phyloP scores from a whole-genome alignment of 2,113 vertebrate species.

The Hippocampus zosterae region DNA sequence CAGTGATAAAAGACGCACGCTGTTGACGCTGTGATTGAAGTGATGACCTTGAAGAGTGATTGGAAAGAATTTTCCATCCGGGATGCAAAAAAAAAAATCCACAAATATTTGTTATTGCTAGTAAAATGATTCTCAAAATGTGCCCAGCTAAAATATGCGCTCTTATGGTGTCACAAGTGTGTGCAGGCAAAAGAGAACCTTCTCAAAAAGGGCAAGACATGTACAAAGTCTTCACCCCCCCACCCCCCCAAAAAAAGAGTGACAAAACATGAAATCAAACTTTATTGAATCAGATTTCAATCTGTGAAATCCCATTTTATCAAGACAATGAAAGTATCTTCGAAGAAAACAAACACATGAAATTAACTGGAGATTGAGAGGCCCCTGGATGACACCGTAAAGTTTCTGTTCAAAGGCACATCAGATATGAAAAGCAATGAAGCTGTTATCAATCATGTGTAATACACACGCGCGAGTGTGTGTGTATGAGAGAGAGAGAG shows the following conservation, averaged over 20 bases:
- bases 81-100: too few species aligned
- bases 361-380: not conserved
- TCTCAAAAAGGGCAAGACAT: too few species aligned
- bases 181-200: too few species aligned
- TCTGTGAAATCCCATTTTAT: not conserved
- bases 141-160: too few species aligned
- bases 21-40: not conserved
- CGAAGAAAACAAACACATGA: not conserved
- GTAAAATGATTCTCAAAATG: too few species aligned
- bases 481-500: too few species aligned
- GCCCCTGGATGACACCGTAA: not conserved
- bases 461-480: not conserved
- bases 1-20: not conserved
- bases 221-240: too few species aligned
- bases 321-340: not conserved
- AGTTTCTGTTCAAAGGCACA: conserved; percentile 20
- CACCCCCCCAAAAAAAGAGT: too few species aligned
- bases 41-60: not conserved
- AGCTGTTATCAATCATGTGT: not conserved
- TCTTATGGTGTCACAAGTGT: too few species aligned
- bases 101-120: too few species aligned
- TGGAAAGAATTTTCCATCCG: not conserved
- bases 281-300: too few species aligned
- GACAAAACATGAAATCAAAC: too few species aligned
- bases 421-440: conserved; percentile 19